Base-by-base conservation (phyloP, 2,113 vertebrate species). In the Myiopsitta monachus region DNA sequence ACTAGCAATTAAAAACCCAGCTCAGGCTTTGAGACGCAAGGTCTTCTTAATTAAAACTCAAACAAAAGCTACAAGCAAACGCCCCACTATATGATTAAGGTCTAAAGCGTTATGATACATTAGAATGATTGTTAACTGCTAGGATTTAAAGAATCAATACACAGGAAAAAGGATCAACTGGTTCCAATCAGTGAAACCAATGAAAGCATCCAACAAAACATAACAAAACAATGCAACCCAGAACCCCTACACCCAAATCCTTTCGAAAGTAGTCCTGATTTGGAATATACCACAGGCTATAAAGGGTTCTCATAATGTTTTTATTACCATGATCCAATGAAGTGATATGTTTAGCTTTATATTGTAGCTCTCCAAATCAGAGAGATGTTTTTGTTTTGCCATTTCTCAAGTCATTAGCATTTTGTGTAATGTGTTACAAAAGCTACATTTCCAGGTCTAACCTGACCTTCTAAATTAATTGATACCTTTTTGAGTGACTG, bases 1-100 rank as follows among this genome's bases (percentile, higher is more conserved):
- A 98, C 95, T 96, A 98, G 98, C 99, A 99, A 99, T 99, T 99
- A 99, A 99, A 99, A 98, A 98, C 97, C 94, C 82, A 97, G 98
- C 98, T 98, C 98, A 97, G 98, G 98, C 98, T 98, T 98, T 98
- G 98, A 98, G 98, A 99, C 95, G 98, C 98, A 98, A 98, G 98
- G 98, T 99, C 98, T 97, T 98, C 98, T 98, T 99, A 99, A 99
- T 99, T 99, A 99, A 99, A 99, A 98, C 98, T 98, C 98, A 99
- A 99, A 99, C 98, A 99, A 99, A 99, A 98, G 98, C 98, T 98
- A 97, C 97, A 83, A 96, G 98, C 97, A 98, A 98, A 98, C 98
- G 98, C 83, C 92, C 82, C 95, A 97, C 98, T 98, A 97, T 98
- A 98, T 98, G 98, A 99, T 99, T 99, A 99, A 98, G 98, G 98